A percentile compares a stretch with the other conserved stretches of the same genome.
These are phyloP conservation scores for Altica lythri DNA, from an alignment of 2,888 invertebrate species.

Conservation along the genomic window DNA sequence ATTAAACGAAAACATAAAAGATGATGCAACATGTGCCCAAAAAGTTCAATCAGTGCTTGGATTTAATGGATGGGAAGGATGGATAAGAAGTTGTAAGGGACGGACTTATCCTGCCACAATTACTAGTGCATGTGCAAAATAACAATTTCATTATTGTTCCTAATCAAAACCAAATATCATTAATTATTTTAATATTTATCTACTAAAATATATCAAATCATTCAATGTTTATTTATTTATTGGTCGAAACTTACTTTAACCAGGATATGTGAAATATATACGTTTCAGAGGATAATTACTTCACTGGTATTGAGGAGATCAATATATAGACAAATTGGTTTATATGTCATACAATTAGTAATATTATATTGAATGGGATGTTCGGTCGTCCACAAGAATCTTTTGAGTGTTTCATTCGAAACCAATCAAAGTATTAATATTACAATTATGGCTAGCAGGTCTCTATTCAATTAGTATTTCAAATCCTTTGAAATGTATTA, in stretches of 20 bases:
- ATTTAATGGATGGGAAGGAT: slow-evolving; percentile 64
- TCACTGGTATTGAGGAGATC: too few species aligned
- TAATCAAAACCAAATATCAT: neutral
- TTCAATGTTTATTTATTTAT: neutral
- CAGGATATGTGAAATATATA: too few species aligned
- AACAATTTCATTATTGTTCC: neutral
- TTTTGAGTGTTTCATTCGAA: too few species aligned
- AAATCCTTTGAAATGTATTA: too few species aligned
- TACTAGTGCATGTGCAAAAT: slow-evolving; percentile 12
- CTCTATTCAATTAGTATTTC: too few species aligned
- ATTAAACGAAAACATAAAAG: slow-evolving; percentile 66
- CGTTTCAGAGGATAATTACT: too few species aligned
- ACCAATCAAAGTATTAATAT: too few species aligned
- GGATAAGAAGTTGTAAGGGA: slow-evolving; percentile 53
- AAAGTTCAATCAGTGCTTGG: slow-evolving; percentile 65
- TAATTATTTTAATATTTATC: neutral
- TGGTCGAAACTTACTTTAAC: neutral
- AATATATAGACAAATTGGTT: too few species aligned
- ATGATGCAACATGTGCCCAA: slow-evolving; percentile 69
- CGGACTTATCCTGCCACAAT: slow-evolving; percentile 35
- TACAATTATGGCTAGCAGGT: too few species aligned
- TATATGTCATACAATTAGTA: too few species aligned
- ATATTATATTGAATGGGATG: too few species aligned
- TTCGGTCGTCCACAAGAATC: too few species aligned
- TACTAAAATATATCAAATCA: neutral